Base-by-base conservation (phyloP, 1,140 invertebrate genomes). In the Luehdorfia chinensis region DNA sequence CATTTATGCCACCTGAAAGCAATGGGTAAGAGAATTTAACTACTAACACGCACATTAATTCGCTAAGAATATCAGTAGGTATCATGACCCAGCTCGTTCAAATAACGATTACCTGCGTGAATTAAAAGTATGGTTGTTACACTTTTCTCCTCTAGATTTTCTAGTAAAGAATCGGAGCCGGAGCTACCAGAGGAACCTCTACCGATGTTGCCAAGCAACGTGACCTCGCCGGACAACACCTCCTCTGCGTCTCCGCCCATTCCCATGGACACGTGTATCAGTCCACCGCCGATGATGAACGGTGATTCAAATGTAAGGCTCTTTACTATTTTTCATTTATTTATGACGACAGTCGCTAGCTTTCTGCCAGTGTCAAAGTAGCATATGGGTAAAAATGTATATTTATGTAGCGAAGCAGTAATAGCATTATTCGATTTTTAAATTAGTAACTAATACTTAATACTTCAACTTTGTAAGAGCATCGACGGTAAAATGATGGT, bases 261-360 rank as follows among this genome's bases (percentile, higher is more conserved):
- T 0, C 66, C 72, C 1, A 72, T 69, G 53, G 76, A 84, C 27
- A 69, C 79, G 1, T 88, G 89, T 49, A 84, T 87, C 16, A 89
- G 89, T 5, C 89, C 90, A 7, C 90, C 91, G 14, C 91, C 73
- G 0, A 56, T 58, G 23, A 54, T 75, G 28, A 81, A 84, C 39
- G 79, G 77, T 0, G 79, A 84, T 5, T 44, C 61, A 16, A 74
- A 63, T 45, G 76, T 79, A 50, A 76, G 74, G 60, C 1, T 8
- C 4, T 16, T 1, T 12, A 9, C 15, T 7, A 23, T 13, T 1
- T 37, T 23, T 13, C 2, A 18, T 28, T 28, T 28, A 28, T 21
- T 3, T 3, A 21, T 3, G 2, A 21, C 2, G 1, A 33, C 1
- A 13, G 4, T 4, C 2, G 13, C 7, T 7, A 31, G n/a, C n/a